Evolutionary conservation across 2,113 vertebrate species (phyloP), one percentile per base, ranked within the genome.

Genomic region (Poeciliopsis occidentalis): DNA sequence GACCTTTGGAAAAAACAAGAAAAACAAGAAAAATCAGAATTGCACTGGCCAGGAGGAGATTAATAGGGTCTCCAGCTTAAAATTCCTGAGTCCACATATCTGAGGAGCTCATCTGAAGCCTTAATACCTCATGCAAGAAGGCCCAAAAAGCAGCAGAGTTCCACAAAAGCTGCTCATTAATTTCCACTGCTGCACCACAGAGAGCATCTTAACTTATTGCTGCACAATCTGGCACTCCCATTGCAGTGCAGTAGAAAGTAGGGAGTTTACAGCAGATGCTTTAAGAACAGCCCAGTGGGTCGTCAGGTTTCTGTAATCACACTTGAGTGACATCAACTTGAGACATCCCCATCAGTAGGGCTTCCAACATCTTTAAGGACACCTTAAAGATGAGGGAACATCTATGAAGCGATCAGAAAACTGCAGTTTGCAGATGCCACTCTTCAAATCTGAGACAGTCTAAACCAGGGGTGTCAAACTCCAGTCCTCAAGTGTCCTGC

Each of bases 101-200:
- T 67, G 37, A 67, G n/a, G 37, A 27, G 4, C n/a, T 39, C 37
- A 44, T 39, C 37, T 67, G 64, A 22, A 67, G 37, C 64, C n/a
- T 26, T 13, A 67, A 44, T 26, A 67, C 12, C 64, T 67, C 37
- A 66, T 66, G 64, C 64, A 66, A 67, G 64, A 44, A 67, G 37
- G 13, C 64, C 24, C n/a, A 41, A 41, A 67, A 67, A 26, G n/a
- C 64, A 41, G 26, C 64, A 39, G 2, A 67, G 37, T 29, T 34
- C 37, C 64, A 27, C 64, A 44, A 67, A 67, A 44, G 37, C 37
- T 67, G 64, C 64, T 67, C 37, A 27, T 39, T 67, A 41, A 68
- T 68, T 68, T 30, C 44, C 41, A 69, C 67, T 30, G 67, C 47
- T 69, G 44, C 17, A 31, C 67, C 44, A 30, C 7, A n/a, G 67